Evolutionary conservation across 1,140 invertebrate species (phyloP).

Genomic region (Drosophila tropicalis): DNA sequence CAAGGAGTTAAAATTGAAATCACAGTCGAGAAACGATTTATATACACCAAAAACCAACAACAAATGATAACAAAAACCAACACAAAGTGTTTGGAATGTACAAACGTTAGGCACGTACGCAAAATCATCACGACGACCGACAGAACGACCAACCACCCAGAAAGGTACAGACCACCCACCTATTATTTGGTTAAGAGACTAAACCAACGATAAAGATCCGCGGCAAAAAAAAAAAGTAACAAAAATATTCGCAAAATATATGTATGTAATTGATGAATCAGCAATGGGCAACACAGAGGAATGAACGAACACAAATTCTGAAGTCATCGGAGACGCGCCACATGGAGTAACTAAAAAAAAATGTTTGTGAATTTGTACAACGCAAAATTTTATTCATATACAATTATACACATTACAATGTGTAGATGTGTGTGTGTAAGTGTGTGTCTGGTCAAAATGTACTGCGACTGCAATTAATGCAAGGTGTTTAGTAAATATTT

Average conservation of each 20-base stretch:
- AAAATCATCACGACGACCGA: slow-evolving; percentile 30
- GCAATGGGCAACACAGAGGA: neutral
- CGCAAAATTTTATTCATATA: slow-evolving; percentile 50
- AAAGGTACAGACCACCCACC: slow-evolving; percentile 32
- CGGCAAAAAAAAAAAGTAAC: slow-evolving; percentile 28
- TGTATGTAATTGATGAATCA: slow-evolving; percentile 40
- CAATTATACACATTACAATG: slow-evolving; percentile 54
- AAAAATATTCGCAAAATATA: slow-evolving; percentile 36
- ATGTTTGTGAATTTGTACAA: slow-evolving; percentile 43
- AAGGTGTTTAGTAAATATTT: slow-evolving; percentile 51
- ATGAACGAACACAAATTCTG: slow-evolving; percentile 10
- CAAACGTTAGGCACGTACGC: slow-evolving; percentile 57
- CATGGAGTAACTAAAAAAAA: neutral
- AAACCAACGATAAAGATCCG: slow-evolving; percentile 44
- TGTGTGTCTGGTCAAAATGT: neutral
- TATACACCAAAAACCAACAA: neutral
- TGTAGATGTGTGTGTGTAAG: neutral
- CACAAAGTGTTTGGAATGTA: slow-evolving; percentile 41
- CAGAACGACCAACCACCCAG: slow-evolving; percentile 35
- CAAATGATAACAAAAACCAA: slow-evolving; percentile 43
- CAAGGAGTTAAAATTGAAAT: slow-evolving; percentile 41
- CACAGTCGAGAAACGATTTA: slow-evolving; percentile 19
- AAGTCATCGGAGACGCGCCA: slow-evolving; percentile 25
- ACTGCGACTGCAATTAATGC: slow-evolving; percentile 51
- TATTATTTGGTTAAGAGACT: neutral